Conservation (phyloP, 2,113 vertebrate genomes). For the Isurus oxyrinchus region DNA sequence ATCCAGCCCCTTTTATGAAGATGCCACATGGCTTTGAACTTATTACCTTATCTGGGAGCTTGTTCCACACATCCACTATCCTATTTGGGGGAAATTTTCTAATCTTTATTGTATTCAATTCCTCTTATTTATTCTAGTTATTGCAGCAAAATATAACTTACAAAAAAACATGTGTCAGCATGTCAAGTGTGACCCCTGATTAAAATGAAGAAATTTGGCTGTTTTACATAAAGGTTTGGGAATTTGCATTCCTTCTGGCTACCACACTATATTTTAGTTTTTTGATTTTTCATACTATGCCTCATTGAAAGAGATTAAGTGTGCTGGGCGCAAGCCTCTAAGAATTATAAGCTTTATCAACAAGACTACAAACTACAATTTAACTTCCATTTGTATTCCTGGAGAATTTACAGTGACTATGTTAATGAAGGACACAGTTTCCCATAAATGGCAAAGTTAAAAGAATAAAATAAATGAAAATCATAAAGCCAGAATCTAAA, state of each 20-base stretch:
- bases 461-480: not conserved
- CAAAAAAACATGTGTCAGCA: not conserved
- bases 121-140: too few relatives aligned
- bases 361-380: not conserved
- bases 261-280: not conserved
- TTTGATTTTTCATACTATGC: not conserved
- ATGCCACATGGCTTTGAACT: too few relatives aligned
- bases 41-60: too few relatives aligned
- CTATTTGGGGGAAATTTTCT: too few relatives aligned
- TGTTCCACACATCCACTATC: too few relatives aligned
- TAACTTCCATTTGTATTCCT: not conserved
- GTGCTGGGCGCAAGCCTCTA: not conserved
- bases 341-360: not conserved
- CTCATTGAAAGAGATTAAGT: not conserved
- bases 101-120: too few relatives aligned
- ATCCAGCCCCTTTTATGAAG: too few relatives aligned
- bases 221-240: not conserved
- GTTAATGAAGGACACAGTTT: not conserved
- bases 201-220: not conserved
- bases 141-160: not conserved
- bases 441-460: not conserved
- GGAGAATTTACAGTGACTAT: not conserved
- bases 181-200: not conserved
- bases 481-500: not conserved
- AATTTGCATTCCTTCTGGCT: not conserved